Evolutionary conservation across 2,888 invertebrate genomes (phyloP), one percentile per base, ranked within the genome.

Genomic region (Calephelis perditalis): DNA sequence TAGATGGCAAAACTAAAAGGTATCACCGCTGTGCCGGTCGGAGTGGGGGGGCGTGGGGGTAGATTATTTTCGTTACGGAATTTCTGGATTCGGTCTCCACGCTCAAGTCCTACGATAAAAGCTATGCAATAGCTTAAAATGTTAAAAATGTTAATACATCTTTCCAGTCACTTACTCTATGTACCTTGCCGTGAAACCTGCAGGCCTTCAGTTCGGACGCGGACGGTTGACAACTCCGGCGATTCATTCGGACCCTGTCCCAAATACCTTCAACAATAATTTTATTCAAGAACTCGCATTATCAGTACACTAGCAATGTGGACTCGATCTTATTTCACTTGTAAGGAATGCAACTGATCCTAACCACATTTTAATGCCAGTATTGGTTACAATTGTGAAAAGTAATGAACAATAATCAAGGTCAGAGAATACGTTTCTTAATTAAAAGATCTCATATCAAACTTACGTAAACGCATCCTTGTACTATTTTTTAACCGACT

Each of bases 161-260:
- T 11, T 69, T 71, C 62, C 67, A 59, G 60, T 59, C 26, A 52
- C 5, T 5, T 75, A 67, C 64, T 76, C 70, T 63, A 69, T 76
- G 72, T 36, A 57, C 4, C 62, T 63, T 69, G 65, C 72, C 73
- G 71, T 73, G 74, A 76, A 79, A 81, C 79, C 68, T 65, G 79
- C 73, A 79, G 81, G 73, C 82, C 82, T 82, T 81, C 80, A 73
- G 67, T 63, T 60, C 74, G 78, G 73, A 69, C 77, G 78, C 77
- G 79, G 74, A 77, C 79, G 79, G 78, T 81, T 79, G 79, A 74
- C 79, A 80, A 81, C 79, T 79, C 73, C 70, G 40, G 40, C 40
- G 68, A 71, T 71, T 71, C 73, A 71, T 72, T 71, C 71, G 71
- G 76, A 76, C 75, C 75, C 74, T 76, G 76, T 73, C 73, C 74